These are phyloP conservation scores for Chelon auratus DNA, from an alignment of 2,797 vertebrate genomes.

Conservation along the genomic window DNA sequence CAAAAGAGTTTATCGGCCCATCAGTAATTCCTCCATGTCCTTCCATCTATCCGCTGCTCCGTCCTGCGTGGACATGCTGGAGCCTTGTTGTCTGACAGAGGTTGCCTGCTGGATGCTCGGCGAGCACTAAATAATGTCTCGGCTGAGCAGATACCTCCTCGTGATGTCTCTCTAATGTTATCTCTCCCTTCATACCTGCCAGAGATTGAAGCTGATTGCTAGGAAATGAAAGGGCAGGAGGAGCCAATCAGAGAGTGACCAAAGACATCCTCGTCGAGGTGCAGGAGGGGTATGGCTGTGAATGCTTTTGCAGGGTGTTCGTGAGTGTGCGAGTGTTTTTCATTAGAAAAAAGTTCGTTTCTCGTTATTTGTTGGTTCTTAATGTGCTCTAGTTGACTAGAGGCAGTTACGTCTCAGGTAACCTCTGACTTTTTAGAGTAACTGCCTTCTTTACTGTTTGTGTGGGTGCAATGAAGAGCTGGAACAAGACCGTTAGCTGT, in stretches of 20 bases:
- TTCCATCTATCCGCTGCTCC: conserved; percentile 62
- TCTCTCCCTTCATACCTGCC: conserved; percentile 70
- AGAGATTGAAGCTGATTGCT: conserved; percentile 72
- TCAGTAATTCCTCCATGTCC: conserved; percentile 79
- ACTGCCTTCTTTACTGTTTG: conserved; percentile 8
- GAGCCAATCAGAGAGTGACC: conserved; percentile 66
- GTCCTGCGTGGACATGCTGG: conserved; percentile 73
- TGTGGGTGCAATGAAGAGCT: conserved; percentile 6
- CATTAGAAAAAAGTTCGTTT: conserved; percentile 41
- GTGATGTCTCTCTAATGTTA: conserved; percentile 72
- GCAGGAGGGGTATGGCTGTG: background rate
- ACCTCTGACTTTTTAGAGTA: conserved; percentile 51
- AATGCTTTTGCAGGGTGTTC: conserved; percentile 8
- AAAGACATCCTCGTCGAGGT: conserved; percentile 32
- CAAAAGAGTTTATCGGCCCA: conserved; percentile 80
- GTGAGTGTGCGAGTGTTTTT: conserved; percentile 31
- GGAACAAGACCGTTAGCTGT: conserved; percentile 17
- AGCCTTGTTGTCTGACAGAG: conserved; percentile 80
- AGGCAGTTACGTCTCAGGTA: conserved; percentile 42
- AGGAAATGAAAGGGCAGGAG: conserved; percentile 73
- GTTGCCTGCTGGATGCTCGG: conserved; percentile 68
- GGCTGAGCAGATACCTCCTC: conserved; percentile 65
- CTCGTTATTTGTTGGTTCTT: conserved; percentile 33
- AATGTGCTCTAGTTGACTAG: conserved; percentile 64
- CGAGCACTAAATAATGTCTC: conserved; percentile 74